A percentile compares a stretch with the other conserved stretches of the same genome.
These are phyloP conservation scores for Thermophis baileyi DNA, from an alignment of 2,113 vertebrate genomes.

Conservation along the genomic window DNA sequence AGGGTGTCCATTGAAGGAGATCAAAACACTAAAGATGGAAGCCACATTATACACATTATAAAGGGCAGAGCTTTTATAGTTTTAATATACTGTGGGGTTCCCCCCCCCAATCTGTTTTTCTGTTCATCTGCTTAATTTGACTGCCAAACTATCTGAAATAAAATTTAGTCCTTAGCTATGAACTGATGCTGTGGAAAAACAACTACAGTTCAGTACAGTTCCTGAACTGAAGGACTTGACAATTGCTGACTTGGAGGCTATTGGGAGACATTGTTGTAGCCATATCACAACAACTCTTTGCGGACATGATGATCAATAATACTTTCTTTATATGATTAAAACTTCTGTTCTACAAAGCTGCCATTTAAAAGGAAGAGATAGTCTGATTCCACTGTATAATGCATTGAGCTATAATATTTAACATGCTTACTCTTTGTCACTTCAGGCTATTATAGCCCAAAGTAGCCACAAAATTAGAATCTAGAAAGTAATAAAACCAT, in stretches of 20 bases:
- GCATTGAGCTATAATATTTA: conserved; percentile 42
- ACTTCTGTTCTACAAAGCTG: neutral
- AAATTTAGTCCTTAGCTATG: neutral
- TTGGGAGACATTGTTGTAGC: neutral
- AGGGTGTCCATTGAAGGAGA: neutral
- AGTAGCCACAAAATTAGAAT: conserved; percentile 42
- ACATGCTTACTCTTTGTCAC: conserved; percentile 25
- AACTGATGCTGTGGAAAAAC: neutral
- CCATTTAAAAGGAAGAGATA: conserved; percentile 12
- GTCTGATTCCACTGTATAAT: conserved; percentile 13
- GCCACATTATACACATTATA: neutral
- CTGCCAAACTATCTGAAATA: neutral
- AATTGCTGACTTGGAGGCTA: neutral
- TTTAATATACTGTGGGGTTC: neutral
- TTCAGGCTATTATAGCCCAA: conserved; percentile 15
- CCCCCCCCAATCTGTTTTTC: neutral
- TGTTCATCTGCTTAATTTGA: neutral
- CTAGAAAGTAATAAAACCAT: conserved; percentile 57
- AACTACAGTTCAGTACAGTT: neutral
- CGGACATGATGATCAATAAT: neutral
- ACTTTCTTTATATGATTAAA: neutral
- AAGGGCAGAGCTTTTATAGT: neutral
- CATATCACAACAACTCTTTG: neutral
- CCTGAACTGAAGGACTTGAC: neutral
- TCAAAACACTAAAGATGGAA: neutral